Evolutionary conservation across 2,113 vertebrate species (phyloP), one percentile per base, ranked within the genome.

Genomic region (Anser cygnoides): DNA sequence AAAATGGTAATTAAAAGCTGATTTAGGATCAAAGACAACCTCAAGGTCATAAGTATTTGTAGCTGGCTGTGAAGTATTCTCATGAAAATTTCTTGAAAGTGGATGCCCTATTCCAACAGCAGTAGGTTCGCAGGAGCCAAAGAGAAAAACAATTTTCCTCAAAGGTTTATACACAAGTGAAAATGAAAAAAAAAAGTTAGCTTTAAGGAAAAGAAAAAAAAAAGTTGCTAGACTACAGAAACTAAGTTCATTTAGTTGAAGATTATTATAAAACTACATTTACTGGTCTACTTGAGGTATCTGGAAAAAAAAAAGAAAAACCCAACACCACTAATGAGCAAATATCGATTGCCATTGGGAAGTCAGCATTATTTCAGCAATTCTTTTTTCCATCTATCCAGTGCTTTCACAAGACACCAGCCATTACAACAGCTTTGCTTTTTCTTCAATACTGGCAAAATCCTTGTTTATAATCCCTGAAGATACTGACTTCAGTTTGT

Each of bases 1-100:
- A 96, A 97, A 95, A 93, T 84, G 49, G 81, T 95, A 98, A 97
- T 97, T 98, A 96, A 98, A 98, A 97, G 90, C 86, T 97, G 83
- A 97, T 97, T 97, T 96, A 96, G 87, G 89, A 98, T 96, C 96
- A 98, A 97, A 98, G 96, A 76, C 89, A 97, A 95, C 54, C 87
- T 97, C 87, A 96, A 97, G 95, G 91, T 98, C 97, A 97, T 96
- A 97, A 97, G 97, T 96, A 87, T 93, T 96, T 95, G 95, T 93
- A 85, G 82, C 59, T 90, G 70, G 39, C 90, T 96, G 78, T 84
- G 87, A 96, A 97, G 62, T 72, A 44, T 72, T 93, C 59, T 82
- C 2, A 14, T 55, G 15, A 92, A 92, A 88, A 90, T 75, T 67
- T 84, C 72, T 91, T 86, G 26, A 28, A 95, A 92, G 62, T 54